Evolutionary conservation across 1,140 invertebrate genomes (phyloP), one percentile per base, ranked within the genome.

Genomic region (Batillaria attramentaria): DNA sequence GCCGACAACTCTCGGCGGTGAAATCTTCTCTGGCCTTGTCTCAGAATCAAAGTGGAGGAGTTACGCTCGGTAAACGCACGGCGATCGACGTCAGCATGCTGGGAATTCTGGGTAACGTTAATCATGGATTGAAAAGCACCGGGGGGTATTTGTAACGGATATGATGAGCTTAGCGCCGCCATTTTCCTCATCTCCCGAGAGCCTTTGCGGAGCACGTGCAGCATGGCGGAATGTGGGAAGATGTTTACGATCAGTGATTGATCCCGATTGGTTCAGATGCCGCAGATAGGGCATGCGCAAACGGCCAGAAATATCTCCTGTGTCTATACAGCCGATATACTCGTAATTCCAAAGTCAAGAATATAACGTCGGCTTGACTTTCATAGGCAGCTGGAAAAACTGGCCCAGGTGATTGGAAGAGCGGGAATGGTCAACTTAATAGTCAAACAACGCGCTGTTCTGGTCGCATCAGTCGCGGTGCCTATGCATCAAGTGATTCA

Each of bases 141-240:
- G 28, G 37, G 13, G 24, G 68, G n/a, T 24, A 70, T 70, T 70
- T 41, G 68, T 41, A 42, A 41, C 33, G 41, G 68, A 70, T 70
- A 18, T 39, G 68, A n/a, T 8, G 39, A 41, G 24, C 39, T 70
- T 70, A 70, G n/a, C 68, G 10, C 37, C 37, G 37, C 68, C 39
- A 70, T 41, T 70, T 41, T 70, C 24, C 39, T 37, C 37, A 70
- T 70, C 39, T 24, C 68, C 68, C 39, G 68, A 24, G 24, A 16
- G 39, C 39, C 6, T 42, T 42, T 42, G 35, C 68, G 68, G 24
- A 35, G 39, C 68, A 70, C 39, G 68, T 70, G 68, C 37, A 3
- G 16, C 68, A 41, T 70, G 37, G 24, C 6, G 68, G 18, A 39
- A 41, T 70, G 37, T 39, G 20, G 39, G 66, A 37, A 6, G 13